Base-by-base conservation (phyloP, 2,797 vertebrate genomes). In the Sylvia borin region DNA sequence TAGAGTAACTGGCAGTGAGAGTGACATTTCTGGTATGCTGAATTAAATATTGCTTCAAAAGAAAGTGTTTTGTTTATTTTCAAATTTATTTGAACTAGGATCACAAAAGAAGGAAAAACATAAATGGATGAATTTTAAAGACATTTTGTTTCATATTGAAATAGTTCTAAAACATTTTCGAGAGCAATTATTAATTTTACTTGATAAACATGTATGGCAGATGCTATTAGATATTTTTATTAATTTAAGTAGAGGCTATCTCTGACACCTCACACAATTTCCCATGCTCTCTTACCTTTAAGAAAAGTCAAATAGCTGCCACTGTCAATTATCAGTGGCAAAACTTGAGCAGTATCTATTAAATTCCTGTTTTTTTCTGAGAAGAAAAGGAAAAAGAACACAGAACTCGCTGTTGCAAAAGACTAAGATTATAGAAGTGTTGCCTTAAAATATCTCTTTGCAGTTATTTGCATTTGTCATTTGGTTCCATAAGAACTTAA, bases 21-120 rank as follows among this genome's bases (percentile, higher is more conserved):
- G 93, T 24, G 83, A 92, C n/a, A 55, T 84, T 91, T 88, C 86
- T 92, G 76, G 76, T 58, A 85, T 62, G 79, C 42, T 22, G n/a
- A 85, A 79, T 85, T 71, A 82, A 67, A 82, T 79, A 87, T 31
- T 87, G 38, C 47, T 83, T 85, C 78, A 82, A 77, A 93, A 64
- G 8, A 40, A 93, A 86, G 71, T 40, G 38, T 62, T 89, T 71
- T 43, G 61, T 72, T 94, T 93, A 74, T 89, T 93, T 92, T 76
- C 31, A 80, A 77, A 77, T 85, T 92, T 75, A 64, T 88, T 85
- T 83, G 47, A 87, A 92, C 48, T 34, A 40, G 26, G 27, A 80
- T 83, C 0, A 0, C 25, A 81, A 66, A 78, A 67, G 54, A 61
- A 24, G 25, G 10, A 3, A 54, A 86, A 88, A 76, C 1, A 2